These are phyloP conservation scores for Venustoraphidia nigricollis DNA, from an alignment of 2,888 invertebrate species.

Conservation along the genomic window DNA sequence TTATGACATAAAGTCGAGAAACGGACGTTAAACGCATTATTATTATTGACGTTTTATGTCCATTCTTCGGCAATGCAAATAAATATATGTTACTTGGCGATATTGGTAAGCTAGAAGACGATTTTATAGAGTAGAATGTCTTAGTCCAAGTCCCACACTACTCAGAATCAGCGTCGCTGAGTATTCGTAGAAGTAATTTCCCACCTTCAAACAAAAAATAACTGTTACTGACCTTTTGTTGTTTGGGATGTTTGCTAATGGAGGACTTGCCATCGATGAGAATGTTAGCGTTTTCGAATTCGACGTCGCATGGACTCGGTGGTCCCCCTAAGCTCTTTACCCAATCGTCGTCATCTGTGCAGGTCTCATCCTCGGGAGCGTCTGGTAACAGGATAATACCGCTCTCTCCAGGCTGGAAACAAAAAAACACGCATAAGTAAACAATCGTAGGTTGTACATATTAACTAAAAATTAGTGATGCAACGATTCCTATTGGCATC, in stretches of 20 bases:
- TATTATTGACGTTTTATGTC: too few relatives aligned
- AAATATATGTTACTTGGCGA: too few relatives aligned
- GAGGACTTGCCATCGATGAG: slow-evolving; percentile 82
- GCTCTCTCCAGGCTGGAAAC: slow-evolving; percentile 41
- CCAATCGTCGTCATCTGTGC: slow-evolving; percentile 38
- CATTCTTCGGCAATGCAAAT: too few relatives aligned
- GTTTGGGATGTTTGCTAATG: slow-evolving; percentile 45
- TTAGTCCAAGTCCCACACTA: too few relatives aligned
- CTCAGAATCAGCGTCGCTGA: too few relatives aligned
- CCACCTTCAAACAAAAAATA: slow-evolving; percentile 46
- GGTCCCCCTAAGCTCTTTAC: slow-evolving; percentile 39
- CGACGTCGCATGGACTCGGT: slow-evolving; percentile 68
- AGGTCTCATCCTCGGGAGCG: slow-evolving; percentile 40
- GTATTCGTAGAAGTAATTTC: slow-evolving; percentile 84
- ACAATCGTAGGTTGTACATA: too few relatives aligned
- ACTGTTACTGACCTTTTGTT: slow-evolving; percentile 39
- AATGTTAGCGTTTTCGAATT: slow-evolving; percentile 76
- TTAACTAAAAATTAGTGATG: too few relatives aligned
- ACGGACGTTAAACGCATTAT: too few relatives aligned
- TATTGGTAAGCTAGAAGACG: too few relatives aligned
- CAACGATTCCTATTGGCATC: too few relatives aligned
- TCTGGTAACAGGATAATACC: slow-evolving; percentile 44
- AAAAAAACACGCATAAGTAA: slow-evolving; percentile 8
- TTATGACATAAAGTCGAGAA: too few relatives aligned
- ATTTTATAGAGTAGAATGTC: too few relatives aligned